These are phyloP conservation scores for Micrasema longulum DNA, from an alignment of 1,140 invertebrate genomes.

Conservation along the genomic window DNA sequence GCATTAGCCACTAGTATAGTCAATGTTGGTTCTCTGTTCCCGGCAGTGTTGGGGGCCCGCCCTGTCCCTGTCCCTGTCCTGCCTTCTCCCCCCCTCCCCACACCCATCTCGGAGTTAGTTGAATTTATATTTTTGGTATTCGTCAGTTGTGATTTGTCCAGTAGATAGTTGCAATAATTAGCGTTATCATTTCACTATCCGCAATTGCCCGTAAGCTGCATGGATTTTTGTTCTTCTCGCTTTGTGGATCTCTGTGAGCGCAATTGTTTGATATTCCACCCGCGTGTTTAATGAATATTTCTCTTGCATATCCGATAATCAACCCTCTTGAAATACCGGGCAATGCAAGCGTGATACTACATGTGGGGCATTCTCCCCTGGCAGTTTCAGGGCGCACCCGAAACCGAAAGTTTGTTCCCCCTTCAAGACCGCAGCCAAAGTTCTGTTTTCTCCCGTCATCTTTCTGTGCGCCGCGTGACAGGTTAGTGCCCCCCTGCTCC, in stretches of 20 bases:
- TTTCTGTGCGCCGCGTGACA: conserved; percentile 75
- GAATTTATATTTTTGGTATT: conserved; percentile 49
- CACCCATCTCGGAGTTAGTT: conserved; percentile 48
- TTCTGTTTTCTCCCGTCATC: conserved; percentile 76
- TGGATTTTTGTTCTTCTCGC: conserved; percentile 53
- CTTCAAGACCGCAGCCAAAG: conserved; percentile 77
- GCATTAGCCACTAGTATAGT: not conserved
- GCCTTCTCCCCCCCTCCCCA: conserved; percentile 33
- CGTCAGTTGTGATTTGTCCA: conserved; percentile 45
- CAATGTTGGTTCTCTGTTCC: conserved; percentile 44
- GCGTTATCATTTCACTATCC: conserved; percentile 42
- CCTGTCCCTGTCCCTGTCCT: conserved; percentile 26
- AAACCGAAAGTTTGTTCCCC: conserved; percentile 74
- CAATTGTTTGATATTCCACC: conserved; percentile 11
- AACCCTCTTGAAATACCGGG: conserved; percentile 67
- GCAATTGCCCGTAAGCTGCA: conserved; percentile 43
- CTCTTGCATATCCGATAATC: conserved; percentile 53
- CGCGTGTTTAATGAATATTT: conserved; percentile 39
- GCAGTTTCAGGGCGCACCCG: conserved; percentile 68
- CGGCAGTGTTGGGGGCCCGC: conserved; percentile 38
- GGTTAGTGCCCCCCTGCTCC: conserved; percentile 50
- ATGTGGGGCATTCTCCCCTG: conserved; percentile 63
- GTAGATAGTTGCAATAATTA: conserved; percentile 49
- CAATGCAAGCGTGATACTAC: conserved; percentile 59
- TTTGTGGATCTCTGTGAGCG: conserved; percentile 9